phyloP scores from a whole-genome alignment of 2,113 vertebrate species.

The Periophthalmodon schlosseri region DNA sequence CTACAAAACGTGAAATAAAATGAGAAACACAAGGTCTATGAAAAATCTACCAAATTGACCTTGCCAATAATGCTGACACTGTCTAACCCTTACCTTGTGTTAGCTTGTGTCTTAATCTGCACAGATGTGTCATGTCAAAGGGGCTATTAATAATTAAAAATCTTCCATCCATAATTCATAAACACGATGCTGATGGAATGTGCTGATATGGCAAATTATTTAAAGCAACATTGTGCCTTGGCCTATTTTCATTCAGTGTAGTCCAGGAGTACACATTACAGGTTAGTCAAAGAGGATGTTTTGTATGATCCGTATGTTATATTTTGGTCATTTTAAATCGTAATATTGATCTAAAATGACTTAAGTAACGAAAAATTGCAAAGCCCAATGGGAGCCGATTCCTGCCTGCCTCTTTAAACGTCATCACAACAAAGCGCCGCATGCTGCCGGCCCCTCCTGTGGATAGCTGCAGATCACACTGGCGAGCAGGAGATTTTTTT shows the following conservation, averaged over 20 bases:
- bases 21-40: no score
- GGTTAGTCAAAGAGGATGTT: background rate
- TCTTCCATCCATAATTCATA: constrained; percentile 3
- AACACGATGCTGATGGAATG: background rate
- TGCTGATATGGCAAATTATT: constrained; percentile 15
- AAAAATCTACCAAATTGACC: no score
- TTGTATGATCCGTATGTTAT: background rate
- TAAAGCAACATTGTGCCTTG: constrained; percentile 6
- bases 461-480: no score
- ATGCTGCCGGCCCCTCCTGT: no score
- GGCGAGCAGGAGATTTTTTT: no score
- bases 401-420: no score
- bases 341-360: no score
- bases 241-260: background rate
- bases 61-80: background rate
- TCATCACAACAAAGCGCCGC: no score
- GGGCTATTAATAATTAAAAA: background rate
- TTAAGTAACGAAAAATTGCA: no score
- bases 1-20: no score
- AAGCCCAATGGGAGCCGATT: no score
- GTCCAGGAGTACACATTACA: background rate
- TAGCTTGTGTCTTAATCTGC: background rate
- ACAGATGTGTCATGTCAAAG: constrained; percentile 3
- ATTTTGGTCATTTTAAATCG: no score
- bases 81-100: background rate